Percentiles rank a stretch among this genome's conserved stretches.
These are phyloP conservation scores for Ridgeia piscesae DNA, from an alignment of 1,140 invertebrate genomes.

Conservation along the genomic window DNA sequence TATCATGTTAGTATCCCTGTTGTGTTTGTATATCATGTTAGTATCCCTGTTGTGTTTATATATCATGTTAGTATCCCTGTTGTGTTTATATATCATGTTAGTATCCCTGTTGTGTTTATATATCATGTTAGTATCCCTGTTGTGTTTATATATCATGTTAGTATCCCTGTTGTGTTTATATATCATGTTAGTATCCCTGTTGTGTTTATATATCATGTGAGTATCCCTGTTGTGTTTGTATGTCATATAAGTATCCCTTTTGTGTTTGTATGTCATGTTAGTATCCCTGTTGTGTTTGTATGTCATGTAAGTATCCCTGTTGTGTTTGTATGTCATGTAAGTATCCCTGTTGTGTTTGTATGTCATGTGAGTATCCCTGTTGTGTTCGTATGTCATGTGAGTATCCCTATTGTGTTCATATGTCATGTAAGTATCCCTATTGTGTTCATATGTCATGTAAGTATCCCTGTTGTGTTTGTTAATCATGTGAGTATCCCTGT, in stretches of 20 bases:
- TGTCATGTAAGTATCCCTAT: neutral
- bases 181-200: neutral
- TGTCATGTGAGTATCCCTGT: neutral
- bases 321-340: neutral
- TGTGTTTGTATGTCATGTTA: neutral
- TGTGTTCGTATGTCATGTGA: neutral
- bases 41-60: neutral
- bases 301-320: neutral
- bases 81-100: neutral
- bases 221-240: neutral
- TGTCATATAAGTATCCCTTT: neutral
- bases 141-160: neutral
- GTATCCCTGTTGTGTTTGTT: neutral
- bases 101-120: neutral
- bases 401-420: neutral
- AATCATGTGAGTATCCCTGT: neutral
- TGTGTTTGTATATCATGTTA: neutral
- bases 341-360: neutral
- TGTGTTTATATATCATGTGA: neutral
- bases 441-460: neutral
- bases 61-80: neutral
- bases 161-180: neutral
- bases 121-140: neutral
- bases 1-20: neutral
- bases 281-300: neutral